Evolutionary conservation across 1,140 invertebrate genomes (phyloP), one percentile per base, ranked within the genome.

Genomic region (Drosophila micromelanica): DNA sequence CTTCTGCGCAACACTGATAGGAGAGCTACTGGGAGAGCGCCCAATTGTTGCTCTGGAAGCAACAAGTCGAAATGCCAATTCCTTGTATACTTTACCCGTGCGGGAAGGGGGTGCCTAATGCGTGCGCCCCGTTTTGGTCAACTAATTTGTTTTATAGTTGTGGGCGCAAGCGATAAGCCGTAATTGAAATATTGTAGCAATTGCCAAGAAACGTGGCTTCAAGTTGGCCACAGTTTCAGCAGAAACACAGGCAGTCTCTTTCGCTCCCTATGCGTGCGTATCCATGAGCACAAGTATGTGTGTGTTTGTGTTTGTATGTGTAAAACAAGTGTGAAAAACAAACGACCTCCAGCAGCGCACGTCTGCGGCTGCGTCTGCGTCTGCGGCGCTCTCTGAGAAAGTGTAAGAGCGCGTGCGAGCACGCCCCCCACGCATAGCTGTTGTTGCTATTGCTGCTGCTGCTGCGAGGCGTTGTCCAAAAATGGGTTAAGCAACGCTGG

Each of bases 271-370:
- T 37, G 64, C 49, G 55, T 54, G 57, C 55, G 32, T n/a, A 46
- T 27, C 5, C 65, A 30, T 73, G 46, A 32, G 13, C 42, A 51
- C 35, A 52, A 60, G 42, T 45, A 56, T 8, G 52, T 54, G 63
- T 8, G 46, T 13, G 13, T 12, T 1, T 20, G 11, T 62, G n/a
- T 35, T 37, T 62, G 30, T 49, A 43, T 73, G 70, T 73, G 61
- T 84, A 64, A 55, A 76, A 72, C 84, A 89, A 89, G 84, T 89
- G 84, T 82, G 79, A 89, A 87, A 78, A 89, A 76, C 76, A 82
- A 75, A 70, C 78, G 82, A 89, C 82, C 84, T 89, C 82, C 82
- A 86, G 82, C 78, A 45, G 71, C 72, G 79, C 67, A 63, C 63
- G 73, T 46, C 70, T 74, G 49, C 54, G 78, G 74, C 63, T 54